phyloP scores from a whole-genome alignment of 2,797 vertebrate species.

The Mycteria americana region DNA sequence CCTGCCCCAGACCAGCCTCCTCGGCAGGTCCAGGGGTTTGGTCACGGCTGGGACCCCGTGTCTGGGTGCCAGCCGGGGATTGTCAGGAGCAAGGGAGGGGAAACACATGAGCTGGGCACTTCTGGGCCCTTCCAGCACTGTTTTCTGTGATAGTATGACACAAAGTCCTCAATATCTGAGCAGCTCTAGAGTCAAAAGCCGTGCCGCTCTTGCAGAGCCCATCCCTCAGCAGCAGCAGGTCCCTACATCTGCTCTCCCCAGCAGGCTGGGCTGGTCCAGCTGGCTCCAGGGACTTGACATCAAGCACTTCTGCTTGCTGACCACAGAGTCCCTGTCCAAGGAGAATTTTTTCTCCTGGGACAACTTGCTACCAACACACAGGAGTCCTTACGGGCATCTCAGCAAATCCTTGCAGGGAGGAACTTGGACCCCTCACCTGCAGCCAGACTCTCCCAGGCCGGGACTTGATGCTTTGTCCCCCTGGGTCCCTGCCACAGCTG shows the following conservation, averaged over 20 bases:
- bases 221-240: background rate
- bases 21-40: background rate
- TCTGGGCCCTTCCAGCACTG: background rate
- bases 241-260: background rate
- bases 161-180: background rate
- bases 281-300: background rate
- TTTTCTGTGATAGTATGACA: background rate
- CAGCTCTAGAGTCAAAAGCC: background rate
- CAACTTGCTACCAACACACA: background rate
- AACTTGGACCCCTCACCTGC: background rate
- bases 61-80: background rate
- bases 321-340: background rate
- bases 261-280: background rate
- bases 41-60: fast-evolving
- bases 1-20: background rate
- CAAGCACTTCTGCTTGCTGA: background rate
- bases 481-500: background rate
- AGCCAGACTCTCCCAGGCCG: background rate
- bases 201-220: background rate
- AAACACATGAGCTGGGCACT: background rate
- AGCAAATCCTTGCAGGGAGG: background rate
- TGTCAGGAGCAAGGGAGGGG: background rate
- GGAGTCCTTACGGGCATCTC: background rate
- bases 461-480: background rate
- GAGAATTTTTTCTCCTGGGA: background rate